These are phyloP conservation scores for Melinopterus prodromus DNA, from an alignment of 2,888 invertebrate species.

Conservation along the genomic window DNA sequence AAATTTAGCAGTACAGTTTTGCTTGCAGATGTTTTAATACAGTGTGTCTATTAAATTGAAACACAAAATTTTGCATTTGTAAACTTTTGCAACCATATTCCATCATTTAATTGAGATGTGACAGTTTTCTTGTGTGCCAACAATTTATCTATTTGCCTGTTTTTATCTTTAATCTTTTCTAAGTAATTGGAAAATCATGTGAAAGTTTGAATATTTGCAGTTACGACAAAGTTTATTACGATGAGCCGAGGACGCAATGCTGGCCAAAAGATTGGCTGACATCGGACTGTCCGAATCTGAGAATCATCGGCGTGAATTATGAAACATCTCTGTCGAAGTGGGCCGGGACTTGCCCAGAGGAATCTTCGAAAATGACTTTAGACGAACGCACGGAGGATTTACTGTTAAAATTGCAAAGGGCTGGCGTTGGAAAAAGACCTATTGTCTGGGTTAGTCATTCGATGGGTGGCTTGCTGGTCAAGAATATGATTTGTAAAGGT, in stretches of 20 bases:
- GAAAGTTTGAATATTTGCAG: not conserved
- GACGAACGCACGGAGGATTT: slow-evolving; percentile 74
- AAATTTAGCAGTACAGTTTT: too few relatives aligned
- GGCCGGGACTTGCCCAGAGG: slow-evolving; percentile 74
- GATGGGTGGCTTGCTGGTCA: slow-evolving; percentile 94
- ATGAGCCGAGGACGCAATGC: slow-evolving; percentile 69
- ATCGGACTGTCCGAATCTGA: slow-evolving; percentile 75
- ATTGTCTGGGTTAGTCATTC: slow-evolving; percentile 94
- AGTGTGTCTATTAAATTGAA: too few relatives aligned
- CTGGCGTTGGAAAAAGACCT: slow-evolving; percentile 84
- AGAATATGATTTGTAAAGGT: slow-evolving; percentile 80
- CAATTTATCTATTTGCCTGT: too few relatives aligned
- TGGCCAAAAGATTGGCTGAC: slow-evolving; percentile 97
- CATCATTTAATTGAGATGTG: too few relatives aligned
- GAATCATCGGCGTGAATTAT: slow-evolving; percentile 89
- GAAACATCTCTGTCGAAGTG: slow-evolving; percentile 85
- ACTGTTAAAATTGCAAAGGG: slow-evolving; percentile 70
- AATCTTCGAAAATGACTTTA: slow-evolving; percentile 66
- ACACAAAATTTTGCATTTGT: too few relatives aligned
- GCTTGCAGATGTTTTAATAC: too few relatives aligned
- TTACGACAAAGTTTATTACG: slow-evolving; percentile 29
- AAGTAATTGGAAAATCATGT: too few relatives aligned
- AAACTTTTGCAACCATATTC: too few relatives aligned
- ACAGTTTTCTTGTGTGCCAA: too few relatives aligned
- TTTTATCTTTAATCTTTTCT: too few relatives aligned